These are phyloP conservation scores for Austrofundulus limnaeus DNA, from an alignment of 2,113 vertebrate species.

Conservation along the genomic window DNA sequence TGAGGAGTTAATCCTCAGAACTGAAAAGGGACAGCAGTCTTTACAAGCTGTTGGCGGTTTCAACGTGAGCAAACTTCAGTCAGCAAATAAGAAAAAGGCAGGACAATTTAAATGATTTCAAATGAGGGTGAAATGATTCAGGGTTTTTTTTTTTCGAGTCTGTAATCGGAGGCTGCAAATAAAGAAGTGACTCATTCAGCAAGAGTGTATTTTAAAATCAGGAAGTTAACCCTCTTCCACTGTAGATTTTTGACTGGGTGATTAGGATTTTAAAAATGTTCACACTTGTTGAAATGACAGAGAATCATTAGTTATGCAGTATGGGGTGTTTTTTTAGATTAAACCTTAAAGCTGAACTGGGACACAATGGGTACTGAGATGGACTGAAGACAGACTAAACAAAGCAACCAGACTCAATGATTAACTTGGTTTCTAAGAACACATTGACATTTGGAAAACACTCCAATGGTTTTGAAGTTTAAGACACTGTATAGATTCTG, in stretches of 20 bases:
- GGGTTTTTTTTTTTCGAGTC: not conserved
- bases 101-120: slow-evolving; percentile 1
- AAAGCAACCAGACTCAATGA: too few species aligned
- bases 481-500: not conserved
- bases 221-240: not conserved
- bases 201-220: not conserved
- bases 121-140: not conserved
- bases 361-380: too few species aligned
- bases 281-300: too few species aligned
- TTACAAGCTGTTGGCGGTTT: not conserved
- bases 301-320: too few species aligned
- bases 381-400: too few species aligned
- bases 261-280: too few species aligned
- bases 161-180: not conserved
- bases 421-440: too few species aligned
- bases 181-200: not conserved
- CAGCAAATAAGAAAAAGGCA: not conserved
- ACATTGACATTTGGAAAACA: too few species aligned
- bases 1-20: slow-evolving; percentile 5
- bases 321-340: too few species aligned
- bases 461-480: too few species aligned
- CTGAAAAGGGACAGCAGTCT: slow-evolving; percentile 14
- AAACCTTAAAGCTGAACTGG: too few species aligned
- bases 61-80: not conserved
- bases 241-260: too few species aligned